A percentile compares a stretch with the other conserved stretches of the same genome.
Conservation (phyloP, 2,888 invertebrate species). For the Trilocha varians region DNA sequence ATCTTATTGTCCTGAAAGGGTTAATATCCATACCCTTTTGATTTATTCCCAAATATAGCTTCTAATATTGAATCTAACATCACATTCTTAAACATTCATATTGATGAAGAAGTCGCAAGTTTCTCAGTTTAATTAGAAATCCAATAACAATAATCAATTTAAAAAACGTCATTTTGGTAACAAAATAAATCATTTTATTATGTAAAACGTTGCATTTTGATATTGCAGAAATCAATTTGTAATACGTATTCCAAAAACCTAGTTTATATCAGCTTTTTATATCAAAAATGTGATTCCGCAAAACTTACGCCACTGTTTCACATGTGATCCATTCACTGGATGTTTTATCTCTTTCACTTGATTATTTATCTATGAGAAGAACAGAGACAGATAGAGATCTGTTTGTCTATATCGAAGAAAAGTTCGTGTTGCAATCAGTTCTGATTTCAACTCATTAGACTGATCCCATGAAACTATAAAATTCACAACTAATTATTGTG, state of each 20-base stretch:
- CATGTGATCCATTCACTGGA: slow-evolving; percentile 23
- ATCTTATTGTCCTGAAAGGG: no score
- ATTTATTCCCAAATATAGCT: no score
- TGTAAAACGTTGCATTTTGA: no score
- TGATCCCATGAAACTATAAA: neutral
- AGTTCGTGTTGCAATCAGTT: neutral
- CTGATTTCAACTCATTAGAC: neutral
- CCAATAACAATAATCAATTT: no score
- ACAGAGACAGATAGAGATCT: slow-evolving; percentile 22
- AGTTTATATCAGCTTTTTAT: slow-evolving; percentile 17
- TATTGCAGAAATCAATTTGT: neutral
- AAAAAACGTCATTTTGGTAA: no score
- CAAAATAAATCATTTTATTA: no score
- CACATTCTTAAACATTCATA: no score
- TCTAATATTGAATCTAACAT: no score
- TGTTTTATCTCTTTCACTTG: slow-evolving; percentile 28
- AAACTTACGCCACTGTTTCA: slow-evolving; percentile 33
- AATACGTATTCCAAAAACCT: slow-evolving; percentile 27
- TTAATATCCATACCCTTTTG: no score
- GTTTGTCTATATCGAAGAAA: neutral
- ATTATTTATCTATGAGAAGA: slow-evolving; percentile 19
- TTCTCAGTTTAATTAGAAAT: no score
- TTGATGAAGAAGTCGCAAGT: no score
- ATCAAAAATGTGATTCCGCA: slow-evolving; percentile 25
- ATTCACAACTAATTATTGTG: neutral